phyloP scores from a whole-genome alignment of 2,888 invertebrate genomes.

The Unio delphinus region DNA sequence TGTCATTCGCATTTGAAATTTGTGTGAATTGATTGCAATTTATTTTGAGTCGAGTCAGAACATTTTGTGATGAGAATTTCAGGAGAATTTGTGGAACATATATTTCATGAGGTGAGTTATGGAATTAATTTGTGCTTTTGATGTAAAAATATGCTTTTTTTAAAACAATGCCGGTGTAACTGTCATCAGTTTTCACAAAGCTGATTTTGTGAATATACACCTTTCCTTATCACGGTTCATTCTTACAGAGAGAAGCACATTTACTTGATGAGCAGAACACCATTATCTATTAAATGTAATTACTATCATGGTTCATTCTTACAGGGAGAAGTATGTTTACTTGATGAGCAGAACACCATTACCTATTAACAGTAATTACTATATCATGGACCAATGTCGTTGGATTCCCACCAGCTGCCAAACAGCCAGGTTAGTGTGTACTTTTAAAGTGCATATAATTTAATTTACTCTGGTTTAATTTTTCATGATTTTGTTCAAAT shows the following conservation, averaged over 20 bases:
- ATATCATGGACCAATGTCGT: slow-evolving; percentile 73
- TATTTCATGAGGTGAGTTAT: no score
- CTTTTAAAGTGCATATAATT: no score
- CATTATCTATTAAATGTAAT: slow-evolving; percentile 73
- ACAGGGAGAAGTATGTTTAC: slow-evolving; percentile 75
- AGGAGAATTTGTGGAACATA: no score
- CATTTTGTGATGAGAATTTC: no score
- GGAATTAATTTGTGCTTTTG: no score
- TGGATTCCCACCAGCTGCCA: slow-evolving; percentile 70
- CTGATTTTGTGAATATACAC: neutral
- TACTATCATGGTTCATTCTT: slow-evolving; percentile 70
- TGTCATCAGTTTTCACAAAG: neutral
- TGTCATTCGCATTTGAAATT: no score
- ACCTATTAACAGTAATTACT: slow-evolving; percentile 74
- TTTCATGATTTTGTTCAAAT: no score
- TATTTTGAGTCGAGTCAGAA: no score
- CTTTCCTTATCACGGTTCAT: slow-evolving; percentile 4
- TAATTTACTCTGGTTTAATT: no score
- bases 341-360: slow-evolving; percentile 72
- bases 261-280: slow-evolving; percentile 72
- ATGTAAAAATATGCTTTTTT: neutral
- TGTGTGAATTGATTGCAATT: no score
- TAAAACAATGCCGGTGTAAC: neutral
- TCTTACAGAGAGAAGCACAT: slow-evolving; percentile 74
- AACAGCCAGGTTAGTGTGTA: slow-evolving; percentile 62